Base-by-base conservation (phyloP, 2,888 invertebrate species). In the Mamestra brassicae region DNA sequence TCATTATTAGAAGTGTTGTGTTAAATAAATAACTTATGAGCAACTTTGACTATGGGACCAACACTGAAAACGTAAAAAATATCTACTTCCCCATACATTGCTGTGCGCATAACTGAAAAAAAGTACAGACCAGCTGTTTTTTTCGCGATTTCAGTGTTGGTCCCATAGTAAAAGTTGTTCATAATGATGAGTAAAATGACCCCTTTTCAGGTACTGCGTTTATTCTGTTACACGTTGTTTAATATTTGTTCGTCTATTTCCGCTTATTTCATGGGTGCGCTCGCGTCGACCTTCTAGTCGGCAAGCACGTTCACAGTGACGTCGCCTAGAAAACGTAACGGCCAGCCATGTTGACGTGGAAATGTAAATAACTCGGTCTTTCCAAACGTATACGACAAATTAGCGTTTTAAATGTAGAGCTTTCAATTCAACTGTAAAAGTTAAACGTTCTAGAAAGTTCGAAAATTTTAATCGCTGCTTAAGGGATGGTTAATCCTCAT, bases 281-380 rank as follows among this genome's bases (percentile, higher is more conserved):
- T 62, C n/a, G 42, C 57, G 66, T 58, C 61, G 76, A 63, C 74
- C 78, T 76, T 77, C 71, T 79, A 74, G 78, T 13, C 45, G 45
- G 7, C 26, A 26, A 61, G 78, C 83, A 78, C 77, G 71, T 76
- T 63, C 52, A 34, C 13, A 58, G 72, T 80, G 83, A 81, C 83
- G 83, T 78, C 71, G 76, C 65, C 45, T 70, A 60, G 78, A 74
- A 83, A 85, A 85, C 67, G 74, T 76, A 76, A 78, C 76, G 60
- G 78, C 61, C 70, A 74, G 74, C 75, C 75, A 74, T 86, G 72
- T 84, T 85, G 74, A 76, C 78, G 77, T 69, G 67, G 54, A 79
- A 71, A 79, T 85, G 77, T 83, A 87, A 87, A 87, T 81, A 85
- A 54, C 65, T 74, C 68, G 73, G 73, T 76, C 38, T 66, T 76